phyloP scores from a whole-genome alignment of 2,113 vertebrate species.

The Baryphthengus martii region DNA sequence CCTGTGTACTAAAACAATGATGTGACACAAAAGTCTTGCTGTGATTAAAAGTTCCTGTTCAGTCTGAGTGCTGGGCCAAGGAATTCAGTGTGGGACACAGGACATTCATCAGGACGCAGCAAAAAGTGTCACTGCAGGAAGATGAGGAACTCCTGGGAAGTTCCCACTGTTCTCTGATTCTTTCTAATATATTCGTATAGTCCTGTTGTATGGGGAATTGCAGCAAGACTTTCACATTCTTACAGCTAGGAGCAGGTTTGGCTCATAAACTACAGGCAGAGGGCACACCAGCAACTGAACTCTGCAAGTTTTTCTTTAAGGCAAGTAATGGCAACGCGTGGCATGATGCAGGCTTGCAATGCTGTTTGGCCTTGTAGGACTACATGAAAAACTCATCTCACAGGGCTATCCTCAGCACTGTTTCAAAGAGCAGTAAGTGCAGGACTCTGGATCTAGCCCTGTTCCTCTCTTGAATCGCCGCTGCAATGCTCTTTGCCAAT shows the following conservation, averaged over 20 bases:
- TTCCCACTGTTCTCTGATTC: neutral
- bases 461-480: neutral
- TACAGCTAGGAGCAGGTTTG: neutral
- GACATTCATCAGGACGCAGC: neutral
- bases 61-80: neutral
- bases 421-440: neutral
- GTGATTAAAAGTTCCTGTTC: neutral
- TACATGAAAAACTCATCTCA: neutral
- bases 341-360: neutral
- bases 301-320: neutral
- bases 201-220: neutral
- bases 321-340: rapidly evolving
- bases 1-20: neutral
- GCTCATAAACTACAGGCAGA: neutral
- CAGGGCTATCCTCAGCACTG: neutral
- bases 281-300: neutral
- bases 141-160: neutral
- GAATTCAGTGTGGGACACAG: neutral
- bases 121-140: neutral
- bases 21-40: neutral
- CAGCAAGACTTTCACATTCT: rapidly evolving
- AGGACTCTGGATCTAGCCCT: neutral
- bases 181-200: neutral
- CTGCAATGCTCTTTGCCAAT: too few relatives aligned
- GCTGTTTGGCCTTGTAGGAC: neutral